Conservation (phyloP, 2,888 invertebrate genomes). For the Aleiodes leptofemur region DNA sequence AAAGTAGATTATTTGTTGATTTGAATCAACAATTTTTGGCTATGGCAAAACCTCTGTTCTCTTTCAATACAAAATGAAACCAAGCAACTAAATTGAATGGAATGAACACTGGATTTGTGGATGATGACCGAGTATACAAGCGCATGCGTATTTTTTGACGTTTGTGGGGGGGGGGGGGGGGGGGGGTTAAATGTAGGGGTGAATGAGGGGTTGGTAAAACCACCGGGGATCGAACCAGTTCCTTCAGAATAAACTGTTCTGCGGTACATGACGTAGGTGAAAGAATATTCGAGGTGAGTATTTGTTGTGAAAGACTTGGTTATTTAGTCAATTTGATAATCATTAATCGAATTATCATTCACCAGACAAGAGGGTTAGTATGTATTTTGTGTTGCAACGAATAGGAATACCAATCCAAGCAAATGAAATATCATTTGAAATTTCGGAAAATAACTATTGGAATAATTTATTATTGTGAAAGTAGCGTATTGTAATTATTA, state of each 20-base stretch:
- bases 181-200: slow-evolving; percentile 27
- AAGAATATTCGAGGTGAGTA: slow-evolving; percentile 23
- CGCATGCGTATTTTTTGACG: neutral
- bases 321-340: neutral
- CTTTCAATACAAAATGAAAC: too few species aligned
- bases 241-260: slow-evolving; percentile 59
- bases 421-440: too few species aligned
- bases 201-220: slow-evolving; percentile 57
- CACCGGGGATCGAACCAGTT: slow-evolving; percentile 63
- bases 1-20: too few species aligned
- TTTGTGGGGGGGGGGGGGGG: slow-evolving; percentile 18
- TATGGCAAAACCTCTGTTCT: too few species aligned
- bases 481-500: too few species aligned
- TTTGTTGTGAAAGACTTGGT: neutral
- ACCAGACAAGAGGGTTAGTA: too few species aligned
- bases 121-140: neutral
- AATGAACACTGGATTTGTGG: neutral
- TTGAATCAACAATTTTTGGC: too few species aligned
- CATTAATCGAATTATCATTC: neutral
- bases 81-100: neutral
- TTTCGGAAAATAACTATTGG: too few species aligned
- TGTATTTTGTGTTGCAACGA: too few species aligned
- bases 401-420: too few species aligned
- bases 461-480: too few species aligned
- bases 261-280: slow-evolving; percentile 50